A percentile compares a stretch with the other conserved stretches of the same genome.
phyloP scores from a whole-genome alignment of 2,888 invertebrate genomes.

The Gymnoscelis rufifasciata region DNA sequence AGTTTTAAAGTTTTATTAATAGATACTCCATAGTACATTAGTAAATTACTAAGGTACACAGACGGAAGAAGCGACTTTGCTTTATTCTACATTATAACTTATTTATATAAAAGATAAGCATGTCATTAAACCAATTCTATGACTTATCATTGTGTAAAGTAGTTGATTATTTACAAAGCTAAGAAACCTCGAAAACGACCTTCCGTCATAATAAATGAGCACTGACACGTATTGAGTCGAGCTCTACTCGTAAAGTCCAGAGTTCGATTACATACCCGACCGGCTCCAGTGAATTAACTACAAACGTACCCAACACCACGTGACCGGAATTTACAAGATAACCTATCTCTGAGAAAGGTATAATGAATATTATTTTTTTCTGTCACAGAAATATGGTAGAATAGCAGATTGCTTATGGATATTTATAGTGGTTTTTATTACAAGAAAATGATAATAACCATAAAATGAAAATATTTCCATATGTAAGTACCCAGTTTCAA shows the following conservation, averaged over 20 bases:
- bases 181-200: constrained; percentile 38
- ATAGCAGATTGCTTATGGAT: constrained; percentile 8
- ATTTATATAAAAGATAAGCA: too few relatives aligned
- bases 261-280: constrained; percentile 58
- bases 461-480: not conserved
- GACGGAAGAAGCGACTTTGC: too few relatives aligned
- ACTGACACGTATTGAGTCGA: constrained; percentile 43
- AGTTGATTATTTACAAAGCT: too few relatives aligned
- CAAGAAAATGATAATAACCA: too few relatives aligned
- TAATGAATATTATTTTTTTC: constrained; percentile 37
- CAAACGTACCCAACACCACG: constrained; percentile 48
- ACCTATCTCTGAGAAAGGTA: constrained; percentile 35
- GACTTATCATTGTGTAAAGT: too few relatives aligned
- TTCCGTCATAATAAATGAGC: constrained; percentile 45
- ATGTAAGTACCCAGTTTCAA: too few relatives aligned
- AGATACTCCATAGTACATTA: too few relatives aligned
- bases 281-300: constrained; percentile 57
- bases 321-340: constrained; percentile 52
- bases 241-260: constrained; percentile 53
- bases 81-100: too few relatives aligned
- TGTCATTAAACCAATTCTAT: too few relatives aligned
- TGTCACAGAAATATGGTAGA: constrained; percentile 23
- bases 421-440: not conserved
- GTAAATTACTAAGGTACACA: too few relatives aligned
- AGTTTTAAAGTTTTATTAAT: too few relatives aligned